These are phyloP conservation scores for Baryphthengus martii DNA, from an alignment of 2,113 vertebrate species.

Conservation along the genomic window DNA sequence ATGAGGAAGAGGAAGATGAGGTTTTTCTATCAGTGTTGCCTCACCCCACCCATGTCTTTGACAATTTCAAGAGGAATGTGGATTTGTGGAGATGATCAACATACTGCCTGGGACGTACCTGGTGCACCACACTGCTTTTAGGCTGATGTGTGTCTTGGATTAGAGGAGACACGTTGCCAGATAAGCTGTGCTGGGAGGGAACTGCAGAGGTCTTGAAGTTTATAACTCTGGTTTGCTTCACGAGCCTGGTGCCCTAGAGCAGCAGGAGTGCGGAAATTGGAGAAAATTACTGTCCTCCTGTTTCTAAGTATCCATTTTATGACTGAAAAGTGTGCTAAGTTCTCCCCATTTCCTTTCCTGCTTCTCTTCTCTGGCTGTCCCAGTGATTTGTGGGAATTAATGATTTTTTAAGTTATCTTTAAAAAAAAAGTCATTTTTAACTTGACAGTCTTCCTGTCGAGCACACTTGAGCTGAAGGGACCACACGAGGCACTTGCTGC, in stretches of 20 bases:
- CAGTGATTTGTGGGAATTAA: conserved; percentile 22
- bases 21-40: neutral
- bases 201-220: neutral
- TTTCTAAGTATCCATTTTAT: neutral
- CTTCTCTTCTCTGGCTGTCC: neutral
- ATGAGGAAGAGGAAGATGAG: neutral
- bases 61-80: neutral
- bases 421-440: neutral
- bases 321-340: neutral
- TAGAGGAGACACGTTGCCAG: neutral
- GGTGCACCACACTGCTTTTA: rapidly evolving
- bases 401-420: conserved; percentile 21
- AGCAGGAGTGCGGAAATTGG: neutral
- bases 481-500: neutral
- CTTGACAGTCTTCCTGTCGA: neutral
- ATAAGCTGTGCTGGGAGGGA: neutral
- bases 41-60: neutral
- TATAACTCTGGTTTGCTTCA: neutral
- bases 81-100: neutral
- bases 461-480: neutral
- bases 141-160: neutral
- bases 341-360: neutral
- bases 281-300: neutral
- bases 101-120: neutral
- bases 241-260: neutral